Base-by-base conservation (phyloP, 2,113 vertebrate genomes). In the Willisornis vidua region DNA sequence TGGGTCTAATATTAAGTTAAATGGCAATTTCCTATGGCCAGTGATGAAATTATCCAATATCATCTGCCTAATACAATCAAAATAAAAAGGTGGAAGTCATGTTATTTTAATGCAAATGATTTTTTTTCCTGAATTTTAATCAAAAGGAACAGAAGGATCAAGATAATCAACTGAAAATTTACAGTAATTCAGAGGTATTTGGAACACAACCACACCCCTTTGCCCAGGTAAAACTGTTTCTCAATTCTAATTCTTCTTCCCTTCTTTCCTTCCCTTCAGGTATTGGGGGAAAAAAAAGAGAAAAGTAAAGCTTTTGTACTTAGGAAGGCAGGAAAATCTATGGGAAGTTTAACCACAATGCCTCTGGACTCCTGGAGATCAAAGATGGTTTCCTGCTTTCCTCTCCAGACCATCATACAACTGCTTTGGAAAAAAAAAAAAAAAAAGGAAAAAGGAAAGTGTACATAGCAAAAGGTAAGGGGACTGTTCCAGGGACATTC, bases 21-120 rank as follows among this genome's bases (percentile, higher is more conserved):
- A 93, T 86, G 65, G 33, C 52, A 96, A 92, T 97, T 95, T 93
- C 92, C 90, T 93, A 92, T 78, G 61, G 51, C 31, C 65, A 81
- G 25, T 67, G 51, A 68, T 52, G 48, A 92, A 95, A 95, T 90
- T 84, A 84, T 84, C 61, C 57, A 91, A 52, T 84, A 92, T 63
- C 41, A 14, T 81, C 85, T 90, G 25, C 65, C 55, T 77, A 92
- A 78, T 65, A 52, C 31, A 96, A 91, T 93, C 31, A 93, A 93
- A 95, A 89, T 87, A 76, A 77, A 66, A 92, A 81, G 48, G 82
- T 90, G 55, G 62, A 83, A 91, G 85, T 90, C 51, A 74, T 88
- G 85, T 91, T 94, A 62, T 90, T 93, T 92, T 93, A 92, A 86
- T 72, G 25, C 68, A 84, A 61, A 12, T 68, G 48, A 88, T 41